These are phyloP conservation scores for Myopa tessellatipennis DNA, from an alignment of 2,888 invertebrate species.

Conservation along the genomic window DNA sequence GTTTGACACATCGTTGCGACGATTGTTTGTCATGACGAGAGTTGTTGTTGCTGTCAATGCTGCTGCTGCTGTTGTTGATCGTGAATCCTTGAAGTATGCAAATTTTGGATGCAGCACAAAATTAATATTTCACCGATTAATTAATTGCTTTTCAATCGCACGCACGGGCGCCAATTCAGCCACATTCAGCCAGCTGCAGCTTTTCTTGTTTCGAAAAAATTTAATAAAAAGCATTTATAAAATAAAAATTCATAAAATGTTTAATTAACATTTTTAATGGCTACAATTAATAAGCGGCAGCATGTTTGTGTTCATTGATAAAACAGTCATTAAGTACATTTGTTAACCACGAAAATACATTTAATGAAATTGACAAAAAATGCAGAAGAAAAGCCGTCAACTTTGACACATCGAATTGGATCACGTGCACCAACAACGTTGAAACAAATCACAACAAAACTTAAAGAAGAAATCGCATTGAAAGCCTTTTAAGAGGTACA, in stretches of 20 bases:
- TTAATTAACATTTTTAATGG: slow-evolving; percentile 10
- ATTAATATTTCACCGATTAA: slow-evolving; percentile 26
- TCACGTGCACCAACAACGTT: too few species aligned
- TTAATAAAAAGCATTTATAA: too few species aligned
- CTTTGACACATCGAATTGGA: too few species aligned
- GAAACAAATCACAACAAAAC: background rate
- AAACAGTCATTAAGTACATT: too few species aligned
- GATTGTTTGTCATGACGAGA: background rate
- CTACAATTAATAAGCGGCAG: background rate
- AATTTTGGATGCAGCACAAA: slow-evolving; percentile 6
- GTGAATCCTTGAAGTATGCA: background rate
- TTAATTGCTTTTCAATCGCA: slow-evolving; percentile 32
- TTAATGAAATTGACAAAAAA: too few species aligned
- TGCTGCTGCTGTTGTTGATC: slow-evolving; percentile 7
- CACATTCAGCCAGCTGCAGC: background rate
- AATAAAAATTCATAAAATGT: background rate
- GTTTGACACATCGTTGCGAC: background rate
- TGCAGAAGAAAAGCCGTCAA: too few species aligned
- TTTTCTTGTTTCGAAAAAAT: background rate
- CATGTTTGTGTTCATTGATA: too few species aligned
- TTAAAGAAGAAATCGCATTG: background rate
- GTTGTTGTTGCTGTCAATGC: slow-evolving; percentile 1
- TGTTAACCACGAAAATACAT: too few species aligned
- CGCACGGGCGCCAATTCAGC: background rate
- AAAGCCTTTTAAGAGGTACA: background rate